These are phyloP conservation scores for Ptychoptera albimana DNA, from an alignment of 2,888 invertebrate species.

Conservation along the genomic window DNA sequence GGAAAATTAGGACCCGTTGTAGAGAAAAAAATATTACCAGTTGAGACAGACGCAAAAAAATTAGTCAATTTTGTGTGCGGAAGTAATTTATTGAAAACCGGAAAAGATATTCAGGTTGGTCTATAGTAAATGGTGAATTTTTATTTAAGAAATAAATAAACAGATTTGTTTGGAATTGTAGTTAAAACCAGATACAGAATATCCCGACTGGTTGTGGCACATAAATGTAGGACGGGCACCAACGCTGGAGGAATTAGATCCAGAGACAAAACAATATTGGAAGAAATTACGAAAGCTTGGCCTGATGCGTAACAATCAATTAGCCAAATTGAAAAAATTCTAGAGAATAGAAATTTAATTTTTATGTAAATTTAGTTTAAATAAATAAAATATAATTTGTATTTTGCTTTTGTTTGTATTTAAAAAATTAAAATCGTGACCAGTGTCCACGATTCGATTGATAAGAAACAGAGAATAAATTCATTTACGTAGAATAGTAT, in stretches of 20 bases:
- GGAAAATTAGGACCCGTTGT: conserved; percentile 43
- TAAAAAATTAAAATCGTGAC: background rate
- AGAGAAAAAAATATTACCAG: conserved; percentile 59
- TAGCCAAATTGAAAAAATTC: conserved; percentile 43
- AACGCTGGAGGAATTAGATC: conserved; percentile 59
- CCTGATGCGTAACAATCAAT: conserved; percentile 44
- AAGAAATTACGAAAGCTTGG: conserved; percentile 47
- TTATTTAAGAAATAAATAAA: too few relatives aligned
- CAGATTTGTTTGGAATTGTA: conserved; percentile 11
- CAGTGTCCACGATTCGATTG: background rate
- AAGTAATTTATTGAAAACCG: conserved; percentile 62
- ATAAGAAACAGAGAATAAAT: too few relatives aligned
- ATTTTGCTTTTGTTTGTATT: background rate
- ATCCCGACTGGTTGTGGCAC: conserved; percentile 86
- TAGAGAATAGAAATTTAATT: conserved; percentile 18
- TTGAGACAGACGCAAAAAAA: conserved; percentile 68
- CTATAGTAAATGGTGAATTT: too few relatives aligned
- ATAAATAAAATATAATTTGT: background rate
- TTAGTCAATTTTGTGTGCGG: conserved; percentile 70
- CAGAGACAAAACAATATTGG: conserved; percentile 71
- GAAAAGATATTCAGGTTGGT: conserved; percentile 57
- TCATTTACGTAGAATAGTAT: too few relatives aligned
- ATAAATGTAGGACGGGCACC: conserved; percentile 46
- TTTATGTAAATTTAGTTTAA: background rate
- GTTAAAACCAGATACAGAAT: conserved; percentile 59